phyloP scores from a whole-genome alignment of 2,888 invertebrate genomes.

The Microplitis deprimator region DNA sequence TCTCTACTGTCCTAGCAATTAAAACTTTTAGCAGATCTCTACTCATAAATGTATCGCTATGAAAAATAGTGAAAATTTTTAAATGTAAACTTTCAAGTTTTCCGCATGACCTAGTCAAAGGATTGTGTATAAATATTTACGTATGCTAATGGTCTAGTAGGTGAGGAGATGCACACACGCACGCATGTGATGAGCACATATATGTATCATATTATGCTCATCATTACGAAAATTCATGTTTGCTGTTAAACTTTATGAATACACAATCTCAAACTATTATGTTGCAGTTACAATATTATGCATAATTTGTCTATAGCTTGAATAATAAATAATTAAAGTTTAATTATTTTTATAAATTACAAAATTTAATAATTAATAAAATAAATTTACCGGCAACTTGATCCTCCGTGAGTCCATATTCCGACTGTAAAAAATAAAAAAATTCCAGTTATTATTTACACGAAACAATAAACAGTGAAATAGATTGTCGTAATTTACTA shows the following conservation, averaged over 20 bases:
- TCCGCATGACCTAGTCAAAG: constrained; percentile 26
- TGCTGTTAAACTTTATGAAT: background rate
- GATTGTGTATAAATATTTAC: constrained; percentile 40
- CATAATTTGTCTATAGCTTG: background rate
- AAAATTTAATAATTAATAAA: constrained; percentile 15
- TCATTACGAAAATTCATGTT: background rate
- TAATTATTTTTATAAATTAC: background rate
- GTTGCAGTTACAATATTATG: background rate
- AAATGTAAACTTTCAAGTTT: constrained; percentile 2
- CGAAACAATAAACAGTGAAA: background rate
- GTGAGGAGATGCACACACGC: background rate
- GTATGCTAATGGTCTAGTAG: constrained; percentile 44
- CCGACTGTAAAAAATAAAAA: constrained; percentile 77
- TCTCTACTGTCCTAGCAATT: constrained; percentile 20
- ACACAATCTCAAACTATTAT: background rate
- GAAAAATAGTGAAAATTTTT: background rate
- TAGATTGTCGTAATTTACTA: background rate
- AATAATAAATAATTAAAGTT: too few species aligned
- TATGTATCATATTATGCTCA: background rate
- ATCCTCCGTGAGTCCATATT: constrained; percentile 90
- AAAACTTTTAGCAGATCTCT: background rate
- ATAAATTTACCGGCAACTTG: constrained; percentile 83
- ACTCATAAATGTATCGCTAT: background rate
- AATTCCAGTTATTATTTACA: constrained; percentile 2
- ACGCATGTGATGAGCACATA: background rate